Evolutionary conservation across 1,140 invertebrate genomes (phyloP), one percentile per base, ranked within the genome.

Genomic region (Hyposmocoma kahamanoa): DNA sequence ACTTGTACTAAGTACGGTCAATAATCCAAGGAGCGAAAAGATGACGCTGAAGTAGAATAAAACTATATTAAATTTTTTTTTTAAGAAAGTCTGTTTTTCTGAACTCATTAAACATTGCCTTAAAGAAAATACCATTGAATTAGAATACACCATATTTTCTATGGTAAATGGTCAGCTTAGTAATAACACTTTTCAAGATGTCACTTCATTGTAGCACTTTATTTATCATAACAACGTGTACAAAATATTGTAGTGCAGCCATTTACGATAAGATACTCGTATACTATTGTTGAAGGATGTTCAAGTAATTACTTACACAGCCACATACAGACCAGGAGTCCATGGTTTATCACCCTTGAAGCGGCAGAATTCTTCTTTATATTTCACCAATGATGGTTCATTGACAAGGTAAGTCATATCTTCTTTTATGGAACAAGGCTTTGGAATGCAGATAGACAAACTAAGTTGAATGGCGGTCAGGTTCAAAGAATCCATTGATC

Each of bases 371-470:
- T 42, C 20, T 19, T 72, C 63, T 1, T 21, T 38, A 45, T 56
- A 62, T 8, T 42, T 57, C 18, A 62, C 5, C 0, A 15, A n/a
- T 3, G 48, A 62, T 2, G 59, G 18, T 20, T 67, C 62, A 9
- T 54, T 51, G 2, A 61, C 10, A 3, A 69, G 13, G 10, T 36
- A 50, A 19, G 59, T 61, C 0, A 75, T 43, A 6, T 54, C 57
- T 41, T 69, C 47, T 6, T 57, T 20, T 0, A 59, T 62, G 0
- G 56, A 57, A 32, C 70, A 73, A 10, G 58, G 34, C 20, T 61
- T 71, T 3, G 72, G 72, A 32, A 73, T 51, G 41, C 72, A 76
- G 4, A 76, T 19, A 24, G 59, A 62, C 22, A 75, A 18, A 28
- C 41, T 51, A 8, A 65, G n/a, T n/a, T n/a, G n/a, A n/a, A n/a